These are phyloP conservation scores for Bombylius discolor DNA, from an alignment of 2,888 invertebrate genomes.

Conservation along the genomic window DNA sequence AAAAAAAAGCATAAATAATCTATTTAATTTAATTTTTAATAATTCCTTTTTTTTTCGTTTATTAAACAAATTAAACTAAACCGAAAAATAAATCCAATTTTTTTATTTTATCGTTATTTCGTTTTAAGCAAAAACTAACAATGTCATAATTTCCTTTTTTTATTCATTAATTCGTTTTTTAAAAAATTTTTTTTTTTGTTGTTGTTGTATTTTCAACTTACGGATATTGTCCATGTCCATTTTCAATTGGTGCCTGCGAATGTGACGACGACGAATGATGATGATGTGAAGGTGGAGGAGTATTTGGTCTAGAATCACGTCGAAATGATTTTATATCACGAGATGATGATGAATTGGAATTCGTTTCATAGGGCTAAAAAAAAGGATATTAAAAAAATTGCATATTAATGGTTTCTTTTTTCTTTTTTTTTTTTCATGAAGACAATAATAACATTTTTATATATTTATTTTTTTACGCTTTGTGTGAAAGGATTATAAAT, in stretches of 20 bases:
- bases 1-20: too few species aligned
- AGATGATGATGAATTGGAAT: conserved; percentile 27
- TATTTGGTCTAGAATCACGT: conserved; percentile 38
- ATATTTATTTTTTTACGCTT: too few species aligned
- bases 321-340: conserved; percentile 39
- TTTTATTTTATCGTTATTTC: too few species aligned
- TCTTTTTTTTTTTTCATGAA: too few species aligned
- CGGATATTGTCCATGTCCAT: conserved; percentile 37
- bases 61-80: too few species aligned
- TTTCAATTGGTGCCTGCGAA: conserved; percentile 30
- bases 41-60: too few species aligned
- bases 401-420: too few species aligned
- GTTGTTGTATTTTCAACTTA: conserved; percentile 18
- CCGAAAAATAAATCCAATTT: too few species aligned
- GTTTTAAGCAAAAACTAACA: too few species aligned
- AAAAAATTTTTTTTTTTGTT: not conserved
- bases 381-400: conserved; percentile 1
- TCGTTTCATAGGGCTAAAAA: conserved; percentile 46
- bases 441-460: too few species aligned
- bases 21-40: too few species aligned
- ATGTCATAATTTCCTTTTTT: not conserved
- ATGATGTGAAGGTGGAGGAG: conserved; percentile 26
- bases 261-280: not conserved
- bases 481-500: too few species aligned
- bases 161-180: not conserved